Evolutionary conservation across 1,140 invertebrate genomes (phyloP).

Genomic region (Gryllus bimaculatus): DNA sequence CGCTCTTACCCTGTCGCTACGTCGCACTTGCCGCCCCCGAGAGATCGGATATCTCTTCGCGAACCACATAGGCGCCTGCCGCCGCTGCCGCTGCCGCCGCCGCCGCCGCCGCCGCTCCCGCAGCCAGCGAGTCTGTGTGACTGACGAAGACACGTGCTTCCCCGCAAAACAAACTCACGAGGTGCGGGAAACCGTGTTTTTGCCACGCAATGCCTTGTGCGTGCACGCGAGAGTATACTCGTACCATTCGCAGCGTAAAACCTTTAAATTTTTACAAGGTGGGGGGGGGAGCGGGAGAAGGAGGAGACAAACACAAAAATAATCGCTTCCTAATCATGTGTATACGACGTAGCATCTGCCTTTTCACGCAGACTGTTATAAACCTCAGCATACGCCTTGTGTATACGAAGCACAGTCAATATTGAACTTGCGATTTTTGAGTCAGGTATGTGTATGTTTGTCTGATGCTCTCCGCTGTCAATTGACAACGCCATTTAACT

Average conservation of each 20-base stretch:
- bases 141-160: neutral
- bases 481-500: neutral
- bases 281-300: neutral
- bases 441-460: conserved; percentile 4
- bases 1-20: too few relatives aligned
- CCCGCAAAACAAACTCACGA: neutral
- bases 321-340: neutral
- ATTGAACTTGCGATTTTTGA: conserved; percentile 5
- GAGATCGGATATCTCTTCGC: too few relatives aligned
- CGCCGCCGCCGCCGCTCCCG: too few relatives aligned
- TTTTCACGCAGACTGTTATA: neutral
- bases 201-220: neutral
- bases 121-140: too few relatives aligned
- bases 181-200: neutral
- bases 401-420: neutral
- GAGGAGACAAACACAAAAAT: neutral
- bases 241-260: neutral
- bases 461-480: neutral
- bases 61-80: too few relatives aligned
- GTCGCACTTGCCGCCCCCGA: too few relatives aligned
- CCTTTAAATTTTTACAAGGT: neutral
- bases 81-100: too few relatives aligned
- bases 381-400: neutral
- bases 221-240: neutral
- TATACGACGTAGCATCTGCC: neutral